Percentiles rank a stretch among this genome's conserved stretches.
Conservation (phyloP, 2,797 vertebrate genomes). For the Limnodromus scolopaceus region DNA sequence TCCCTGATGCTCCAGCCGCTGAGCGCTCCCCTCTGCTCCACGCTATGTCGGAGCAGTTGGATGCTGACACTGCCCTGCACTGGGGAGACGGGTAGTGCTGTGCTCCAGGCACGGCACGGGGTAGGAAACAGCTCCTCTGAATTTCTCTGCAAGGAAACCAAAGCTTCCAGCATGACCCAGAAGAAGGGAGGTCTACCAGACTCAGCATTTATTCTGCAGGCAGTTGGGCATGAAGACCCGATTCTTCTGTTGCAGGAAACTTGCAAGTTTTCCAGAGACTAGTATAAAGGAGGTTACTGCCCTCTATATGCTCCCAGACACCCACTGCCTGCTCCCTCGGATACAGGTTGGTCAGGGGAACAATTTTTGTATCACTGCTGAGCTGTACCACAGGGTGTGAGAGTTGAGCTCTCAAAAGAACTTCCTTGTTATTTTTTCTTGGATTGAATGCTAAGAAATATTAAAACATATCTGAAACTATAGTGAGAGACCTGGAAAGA, state of each 20-base stretch:
- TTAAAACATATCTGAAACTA: neutral
- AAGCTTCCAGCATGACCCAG: neutral
- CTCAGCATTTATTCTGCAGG: neutral
- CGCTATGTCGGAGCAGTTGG: rapidly evolving
- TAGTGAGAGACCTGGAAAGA: neutral
- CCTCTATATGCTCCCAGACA: neutral
- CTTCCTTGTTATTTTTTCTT: neutral
- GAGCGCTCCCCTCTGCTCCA: neutral
- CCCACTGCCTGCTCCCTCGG: neutral
- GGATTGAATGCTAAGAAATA: neutral
- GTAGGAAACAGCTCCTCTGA: neutral
- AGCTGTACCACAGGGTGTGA: neutral
- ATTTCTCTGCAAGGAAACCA: neutral
- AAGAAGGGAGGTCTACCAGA: neutral
- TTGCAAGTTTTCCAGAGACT: neutral
- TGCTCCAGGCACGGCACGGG: neutral
- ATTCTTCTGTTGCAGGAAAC: neutral
- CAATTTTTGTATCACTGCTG: neutral
- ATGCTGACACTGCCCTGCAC: neutral
- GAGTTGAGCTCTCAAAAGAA: neutral
- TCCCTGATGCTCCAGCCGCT: neutral
- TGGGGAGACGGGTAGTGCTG: neutral
- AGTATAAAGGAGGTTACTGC: neutral
- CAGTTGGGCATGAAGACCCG: neutral
- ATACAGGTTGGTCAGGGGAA: neutral